Evolutionary conservation across 2,797 vertebrate species (phyloP).

Genomic region (Argentina silus): DNA sequence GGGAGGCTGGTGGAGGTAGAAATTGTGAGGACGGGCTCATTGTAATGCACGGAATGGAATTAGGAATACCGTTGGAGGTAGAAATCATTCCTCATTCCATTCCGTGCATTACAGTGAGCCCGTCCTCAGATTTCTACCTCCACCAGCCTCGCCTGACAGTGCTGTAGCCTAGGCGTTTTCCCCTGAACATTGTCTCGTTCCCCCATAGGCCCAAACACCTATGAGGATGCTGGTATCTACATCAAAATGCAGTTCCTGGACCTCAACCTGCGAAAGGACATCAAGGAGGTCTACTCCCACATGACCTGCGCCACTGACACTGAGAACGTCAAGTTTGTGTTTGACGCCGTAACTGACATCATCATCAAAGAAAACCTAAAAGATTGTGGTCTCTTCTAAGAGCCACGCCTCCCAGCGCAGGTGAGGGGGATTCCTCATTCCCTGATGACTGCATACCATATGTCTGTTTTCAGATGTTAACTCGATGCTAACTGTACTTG

Average conservation of each 20-base stretch:
- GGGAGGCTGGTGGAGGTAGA: too few relatives aligned
- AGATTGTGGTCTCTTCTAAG: conserved; percentile 96
- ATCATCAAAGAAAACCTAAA: conserved; percentile 99
- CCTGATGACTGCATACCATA: neutral
- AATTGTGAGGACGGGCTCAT: too few relatives aligned
- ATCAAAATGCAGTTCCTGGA: conserved; percentile 98
- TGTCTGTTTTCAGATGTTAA: neutral
- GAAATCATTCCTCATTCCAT: too few relatives aligned
- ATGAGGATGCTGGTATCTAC: conserved; percentile 94
- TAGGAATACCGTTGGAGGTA: too few relatives aligned
- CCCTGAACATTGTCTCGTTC: neutral
- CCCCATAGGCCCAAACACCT: conserved; percentile 90
- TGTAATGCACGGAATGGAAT: too few relatives aligned
- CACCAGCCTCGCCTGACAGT: neutral
- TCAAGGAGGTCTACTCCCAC: conserved; percentile 98
- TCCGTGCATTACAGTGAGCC: too few relatives aligned
- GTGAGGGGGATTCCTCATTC: conserved; percentile 36
- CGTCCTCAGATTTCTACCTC: neutral
- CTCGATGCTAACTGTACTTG: neutral
- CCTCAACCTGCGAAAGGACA: conserved; percentile 89
- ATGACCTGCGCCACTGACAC: conserved; percentile 99
- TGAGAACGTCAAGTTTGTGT: conserved; percentile 99
- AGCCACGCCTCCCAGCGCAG: conserved; percentile 26
- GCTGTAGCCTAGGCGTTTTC: neutral
- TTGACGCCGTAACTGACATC: conserved; percentile 97